Evolutionary conservation across 2,113 vertebrate genomes (phyloP).

Genomic region (Cyprinodon variegatus): DNA sequence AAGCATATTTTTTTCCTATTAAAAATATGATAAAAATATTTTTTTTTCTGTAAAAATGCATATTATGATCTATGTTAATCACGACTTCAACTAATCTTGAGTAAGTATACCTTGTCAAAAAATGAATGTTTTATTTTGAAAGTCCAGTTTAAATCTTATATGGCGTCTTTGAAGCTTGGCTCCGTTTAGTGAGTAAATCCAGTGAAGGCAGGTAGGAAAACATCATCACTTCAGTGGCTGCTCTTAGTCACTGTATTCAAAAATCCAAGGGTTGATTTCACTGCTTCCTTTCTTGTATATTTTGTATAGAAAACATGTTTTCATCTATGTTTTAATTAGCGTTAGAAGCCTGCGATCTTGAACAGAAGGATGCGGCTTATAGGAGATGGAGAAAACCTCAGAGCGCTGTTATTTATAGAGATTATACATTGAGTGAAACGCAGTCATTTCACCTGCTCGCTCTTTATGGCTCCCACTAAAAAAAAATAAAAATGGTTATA

Average conservation of each 20-base stretch:
- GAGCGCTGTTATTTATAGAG: slow-evolving; percentile 70
- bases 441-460: slow-evolving; percentile 14
- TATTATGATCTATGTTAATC: too few species aligned
- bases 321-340: background rate
- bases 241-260: background rate
- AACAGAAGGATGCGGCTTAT: slow-evolving; percentile 60
- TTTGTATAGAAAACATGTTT: background rate
- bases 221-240: rapidly evolving
- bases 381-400: slow-evolving; percentile 53
- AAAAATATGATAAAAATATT: too few species aligned
- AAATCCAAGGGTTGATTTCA: background rate
- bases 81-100: too few species aligned
- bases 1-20: too few species aligned
- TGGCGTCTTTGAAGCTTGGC: slow-evolving; percentile 20
- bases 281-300: background rate
- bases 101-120: too few species aligned
- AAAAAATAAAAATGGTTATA: background rate
- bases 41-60: too few species aligned
- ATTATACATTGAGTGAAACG: slow-evolving; percentile 42
- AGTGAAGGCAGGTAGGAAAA: slow-evolving; percentile 17
- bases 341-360: slow-evolving; percentile 9
- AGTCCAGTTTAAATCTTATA: background rate
- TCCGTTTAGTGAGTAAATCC: slow-evolving; percentile 6
- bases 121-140: slow-evolving; percentile 57
- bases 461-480: slow-evolving; percentile 8